Evolutionary conservation across 2,888 invertebrate genomes (phyloP), one percentile per base, ranked within the genome.

Genomic region (Ditylenchus weischeri): DNA sequence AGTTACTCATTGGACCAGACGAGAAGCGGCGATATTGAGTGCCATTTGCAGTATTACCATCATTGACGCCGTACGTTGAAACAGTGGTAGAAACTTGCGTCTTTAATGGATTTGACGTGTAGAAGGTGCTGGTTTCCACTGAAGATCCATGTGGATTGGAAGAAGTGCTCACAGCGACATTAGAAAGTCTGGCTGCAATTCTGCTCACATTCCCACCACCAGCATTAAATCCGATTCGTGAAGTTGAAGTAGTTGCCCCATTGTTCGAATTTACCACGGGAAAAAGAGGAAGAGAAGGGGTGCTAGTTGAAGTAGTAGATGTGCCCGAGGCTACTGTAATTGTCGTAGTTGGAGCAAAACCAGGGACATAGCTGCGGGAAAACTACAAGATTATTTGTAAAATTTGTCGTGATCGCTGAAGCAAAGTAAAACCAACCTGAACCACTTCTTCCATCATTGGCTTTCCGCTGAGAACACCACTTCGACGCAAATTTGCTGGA

Each of bases 401-500:
- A 48, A 18, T 48, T 23, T 21, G 15, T 6, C 19, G 8, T 3
- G 66, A 13, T 23, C 29, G 64, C 35, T 21, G 64, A 8, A 21
- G 62, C n/a, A 62, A 51, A 21, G n/a, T 15, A n/a, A 62, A 48
- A 62, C 58, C 43, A 35, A 68, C 68, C 69, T 68, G 68, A 43
- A 68, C 68, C 19, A 71, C 38, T n/a, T 69, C 69, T 47, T 71
- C 38, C 19, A 54, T 11, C 29, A 11, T 29, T 11, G 54, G 54
- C 11, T 54, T 54, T 54, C 15, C 54, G 7, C 23, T 54, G 10
- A 54, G n/a, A 23, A 29, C 54, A 54, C 54, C 29, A 54, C 54
- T 54, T 5, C 54, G 54, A 54, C 54, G 35, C 63, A 70, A 67
- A 60, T 62, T 58, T 13, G 70, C 63, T 43, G 70, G 70, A 13